These are phyloP conservation scores for Casuarius casuarius DNA, from an alignment of 2,113 vertebrate genomes.

Conservation along the genomic window DNA sequence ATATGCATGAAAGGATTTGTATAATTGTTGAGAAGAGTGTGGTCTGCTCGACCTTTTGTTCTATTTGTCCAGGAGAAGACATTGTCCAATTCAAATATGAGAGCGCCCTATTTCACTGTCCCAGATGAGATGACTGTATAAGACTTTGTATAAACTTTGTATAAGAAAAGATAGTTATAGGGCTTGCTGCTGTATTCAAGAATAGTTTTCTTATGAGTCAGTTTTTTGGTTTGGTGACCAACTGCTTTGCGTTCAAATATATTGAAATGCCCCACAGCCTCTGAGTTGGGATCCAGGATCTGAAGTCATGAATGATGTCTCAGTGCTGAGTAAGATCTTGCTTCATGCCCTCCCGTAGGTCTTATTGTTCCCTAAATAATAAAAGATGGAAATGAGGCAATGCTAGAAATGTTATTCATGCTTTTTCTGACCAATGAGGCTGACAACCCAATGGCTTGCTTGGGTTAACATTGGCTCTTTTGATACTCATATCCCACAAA, in stretches of 20 bases:
- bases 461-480: background rate
- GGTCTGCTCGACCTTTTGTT: background rate
- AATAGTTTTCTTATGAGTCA: background rate
- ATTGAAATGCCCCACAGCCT: background rate
- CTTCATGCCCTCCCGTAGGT: background rate
- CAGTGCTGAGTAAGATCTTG: background rate
- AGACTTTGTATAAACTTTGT: background rate
- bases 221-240: background rate
- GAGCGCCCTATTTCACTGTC: background rate
- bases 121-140: background rate
- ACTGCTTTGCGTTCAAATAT: background rate
- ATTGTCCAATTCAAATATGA: background rate
- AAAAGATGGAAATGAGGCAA: background rate
- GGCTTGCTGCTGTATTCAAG: background rate
- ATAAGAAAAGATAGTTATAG: background rate
- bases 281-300: background rate
- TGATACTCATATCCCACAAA: background rate
- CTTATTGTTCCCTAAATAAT: background rate
- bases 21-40: background rate
- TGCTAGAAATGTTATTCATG: background rate
- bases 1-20: background rate
- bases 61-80: background rate
- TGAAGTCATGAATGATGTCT: background rate
- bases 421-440: background rate
- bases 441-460: background rate